Evolutionary conservation across 2,888 invertebrate species (phyloP).

Genomic region (Kuschelorhynchus macadamiae): DNA sequence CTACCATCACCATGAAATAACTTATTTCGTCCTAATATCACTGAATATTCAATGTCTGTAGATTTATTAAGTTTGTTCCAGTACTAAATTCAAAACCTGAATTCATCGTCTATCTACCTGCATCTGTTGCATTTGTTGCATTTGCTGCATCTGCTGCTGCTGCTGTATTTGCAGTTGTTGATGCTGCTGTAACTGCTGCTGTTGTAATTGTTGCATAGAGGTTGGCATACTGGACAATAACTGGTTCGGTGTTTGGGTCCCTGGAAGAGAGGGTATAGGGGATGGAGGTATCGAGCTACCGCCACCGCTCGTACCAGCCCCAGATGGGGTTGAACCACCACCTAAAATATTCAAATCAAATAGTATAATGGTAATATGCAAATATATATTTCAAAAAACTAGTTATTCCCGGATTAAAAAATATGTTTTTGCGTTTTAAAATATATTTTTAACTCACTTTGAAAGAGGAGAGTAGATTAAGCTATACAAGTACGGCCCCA

Average conservation of each 20-base stretch:
- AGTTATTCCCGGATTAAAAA: too few species aligned
- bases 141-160: conserved; percentile 72
- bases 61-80: neutral
- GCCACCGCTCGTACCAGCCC: conserved; percentile 46
- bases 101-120: conserved; percentile 74
- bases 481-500: too few species aligned
- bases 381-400: too few species aligned
- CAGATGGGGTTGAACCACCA: conserved; percentile 42
- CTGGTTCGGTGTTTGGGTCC: conserved; percentile 67
- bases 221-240: conserved; percentile 73
- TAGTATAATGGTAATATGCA: too few species aligned
- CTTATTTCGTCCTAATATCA: too few species aligned
- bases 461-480: too few species aligned
- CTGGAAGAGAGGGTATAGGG: conserved; percentile 62
- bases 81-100: conserved; percentile 28
- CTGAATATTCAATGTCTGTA: too few species aligned
- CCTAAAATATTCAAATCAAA: too few species aligned
- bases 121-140: conserved; percentile 76
- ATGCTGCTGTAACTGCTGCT: conserved; percentile 69
- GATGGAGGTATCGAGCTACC: conserved; percentile 61
- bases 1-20: too few species aligned
- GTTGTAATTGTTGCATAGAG: conserved; percentile 64
- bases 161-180: conserved; percentile 69
- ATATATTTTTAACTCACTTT: too few species aligned
- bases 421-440: too few species aligned